Base-by-base conservation (phyloP, 2,888 invertebrate species). In the Xanthorhoe spadicearia region DNA sequence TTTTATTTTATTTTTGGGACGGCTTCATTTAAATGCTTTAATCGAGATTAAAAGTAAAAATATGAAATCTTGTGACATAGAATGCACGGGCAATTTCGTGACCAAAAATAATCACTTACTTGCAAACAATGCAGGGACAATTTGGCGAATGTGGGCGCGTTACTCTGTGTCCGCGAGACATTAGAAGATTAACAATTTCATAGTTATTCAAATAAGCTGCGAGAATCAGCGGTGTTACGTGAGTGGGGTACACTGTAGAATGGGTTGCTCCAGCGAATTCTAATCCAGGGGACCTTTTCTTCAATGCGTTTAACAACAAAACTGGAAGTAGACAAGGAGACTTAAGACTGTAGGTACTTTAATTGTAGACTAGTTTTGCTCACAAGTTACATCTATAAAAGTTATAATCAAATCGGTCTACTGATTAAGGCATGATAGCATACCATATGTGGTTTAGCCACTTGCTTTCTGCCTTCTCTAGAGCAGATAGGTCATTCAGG, bases 121-220 rank as follows among this genome's bases (percentile, higher is more conserved):
- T 84, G 83, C 94, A 94, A 70, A 85, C 86, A 10, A 76, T 71
- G 76, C 95, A 95, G 55, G 85, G 76, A 79, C 96, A 96, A 68
- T 86, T 88, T 0, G 95, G 94, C 0, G 89, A 83, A 83, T 96
- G 96, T 0, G 96, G 96, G 74, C 93, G 93, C 13, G 85, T 84
- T 38, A 96, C 94, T n/a, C 83, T 87, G 79, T 96, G 96, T 13
- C 95, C 95, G 43, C 96, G 88, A 46, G 94, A 92, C 13, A 96
- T 90, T 61, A 96, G 91, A 80, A 95, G 85, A 73, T 94, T 93
- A 52, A 96, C 95, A 51, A 96, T 94, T 79, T 96, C 95, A 77
- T 95, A 96, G 79, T 95, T 95, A 7, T 96, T 96, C 74, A 94
- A 93, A 77, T 95, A 95, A 4, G 96, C 95, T 9, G 96, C 96